Percentiles rank a stretch among this genome's conserved stretches.
Evolutionary conservation across 2,888 invertebrate genomes (phyloP).

Genomic region (Carpatolechia fugitivella): DNA sequence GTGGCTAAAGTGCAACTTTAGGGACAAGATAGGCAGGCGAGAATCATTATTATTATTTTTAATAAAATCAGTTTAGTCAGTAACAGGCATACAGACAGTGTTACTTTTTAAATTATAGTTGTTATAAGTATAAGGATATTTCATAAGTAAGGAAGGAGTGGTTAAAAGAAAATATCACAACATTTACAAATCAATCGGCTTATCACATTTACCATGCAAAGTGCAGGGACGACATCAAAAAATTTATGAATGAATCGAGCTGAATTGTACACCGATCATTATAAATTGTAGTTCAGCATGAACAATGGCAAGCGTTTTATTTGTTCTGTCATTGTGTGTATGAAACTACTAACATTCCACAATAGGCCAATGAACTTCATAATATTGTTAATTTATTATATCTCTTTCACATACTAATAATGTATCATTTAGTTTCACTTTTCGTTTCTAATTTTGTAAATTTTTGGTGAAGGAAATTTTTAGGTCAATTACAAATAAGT

Average conservation of each 20-base stretch:
- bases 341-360: background rate
- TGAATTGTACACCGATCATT: conserved; percentile 8
- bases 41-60: too few species aligned
- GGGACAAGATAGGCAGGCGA: too few species aligned
- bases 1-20: too few species aligned
- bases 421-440: background rate
- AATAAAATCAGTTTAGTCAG: too few species aligned
- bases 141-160: too few species aligned
- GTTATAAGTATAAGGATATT: too few species aligned
- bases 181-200: background rate
- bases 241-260: conserved; percentile 7
- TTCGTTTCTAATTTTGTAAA: background rate
- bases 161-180: too few species aligned
- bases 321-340: conserved; percentile 6
- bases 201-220: background rate
- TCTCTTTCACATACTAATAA: background rate
- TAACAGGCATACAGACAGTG: too few species aligned
- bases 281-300: conserved; percentile 5
- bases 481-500: too few species aligned
- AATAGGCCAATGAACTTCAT: conserved; percentile 13
- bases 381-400: background rate
- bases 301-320: conserved; percentile 13
- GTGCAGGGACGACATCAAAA: background rate
- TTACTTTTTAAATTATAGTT: too few species aligned
- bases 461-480: too few species aligned